Base-by-base conservation (phyloP, 2,888 invertebrate genomes). In the Celastrina argiolus region DNA sequence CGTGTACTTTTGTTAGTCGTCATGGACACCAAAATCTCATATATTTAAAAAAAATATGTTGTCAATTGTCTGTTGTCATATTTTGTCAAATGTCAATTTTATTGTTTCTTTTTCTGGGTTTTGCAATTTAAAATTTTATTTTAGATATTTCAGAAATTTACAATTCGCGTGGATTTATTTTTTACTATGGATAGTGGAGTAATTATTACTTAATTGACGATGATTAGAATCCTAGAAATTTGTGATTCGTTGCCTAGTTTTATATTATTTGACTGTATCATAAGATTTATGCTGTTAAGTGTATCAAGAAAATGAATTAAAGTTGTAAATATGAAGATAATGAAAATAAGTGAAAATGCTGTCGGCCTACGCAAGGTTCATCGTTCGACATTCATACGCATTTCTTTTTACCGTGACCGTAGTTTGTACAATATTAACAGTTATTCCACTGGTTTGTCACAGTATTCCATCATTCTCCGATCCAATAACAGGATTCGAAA, bases 401-500 rank as follows among this genome's bases (percentile, higher is more conserved):
- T 79, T 87, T 74, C 78, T 92, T 75, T 84, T 88, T 70, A 76
- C 77, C 69, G 80, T 90, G 76, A 82, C 84, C 77, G 78, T 81
- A 68, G 79, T 90, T 70, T 88, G 85, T 65, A 86, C 87, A 45
- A 72, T 83, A 69, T 81, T 91, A 16, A 88, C 90, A 67, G 80
- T 89, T 63, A 81, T 92, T 65, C 90, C 92, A 2, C 73, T 91
- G 56, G 74, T 88, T 69, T 88, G 81, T 73, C 88, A 81, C 76
- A 78, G 82, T 31, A 74, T 88, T 51, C 97, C 97, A 42, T 94
- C 95, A 82, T 98, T 98, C 87, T 94, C 94, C 72, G 97, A 98
- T 84, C 98, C 98, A 28, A 94, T 96, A 78, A 87, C 97, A 94
- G 98, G 98, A 4, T 98, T 98, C 87, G 97, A 97, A 83, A 95